Conservation (phyloP, 2,797 vertebrate genomes). For the Pteronotus mesoamericanus region DNA sequence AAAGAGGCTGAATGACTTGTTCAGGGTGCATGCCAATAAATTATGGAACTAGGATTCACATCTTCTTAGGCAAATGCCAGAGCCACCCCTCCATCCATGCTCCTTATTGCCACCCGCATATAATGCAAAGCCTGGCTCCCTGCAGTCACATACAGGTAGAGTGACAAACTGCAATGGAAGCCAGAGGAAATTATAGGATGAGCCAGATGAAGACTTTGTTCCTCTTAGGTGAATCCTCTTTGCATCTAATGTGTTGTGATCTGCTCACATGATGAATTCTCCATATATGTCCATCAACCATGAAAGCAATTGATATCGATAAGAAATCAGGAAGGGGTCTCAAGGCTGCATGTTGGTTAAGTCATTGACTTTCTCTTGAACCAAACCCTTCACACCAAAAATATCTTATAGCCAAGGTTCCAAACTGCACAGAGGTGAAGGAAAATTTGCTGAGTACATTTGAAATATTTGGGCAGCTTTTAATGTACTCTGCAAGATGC, state of each 20-base stretch:
- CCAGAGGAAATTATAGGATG: not conserved
- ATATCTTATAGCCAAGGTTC: not conserved
- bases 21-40: not conserved
- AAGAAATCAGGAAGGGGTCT: not conserved
- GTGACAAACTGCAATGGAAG: not conserved
- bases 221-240: not conserved
- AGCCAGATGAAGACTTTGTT: not conserved
- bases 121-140: not conserved
- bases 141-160: not conserved
- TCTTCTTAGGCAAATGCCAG: rapidly evolving
- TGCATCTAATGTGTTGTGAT: no score
- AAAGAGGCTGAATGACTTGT: not conserved
- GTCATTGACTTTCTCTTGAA: not conserved
- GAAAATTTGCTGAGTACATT: slow-evolving; percentile 68
- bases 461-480: slow-evolving; percentile 79
- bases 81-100: rapidly evolving
- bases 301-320: not conserved
- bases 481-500: slow-evolving; percentile 81
- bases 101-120: rapidly evolving
- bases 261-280: not conserved
- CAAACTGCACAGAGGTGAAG: slow-evolving; percentile 43
- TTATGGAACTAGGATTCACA: not conserved
- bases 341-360: not conserved
- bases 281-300: not conserved
- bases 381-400: not conserved